Base-by-base conservation (phyloP, 2,797 vertebrate species). In the Oryzias sinensis region DNA sequence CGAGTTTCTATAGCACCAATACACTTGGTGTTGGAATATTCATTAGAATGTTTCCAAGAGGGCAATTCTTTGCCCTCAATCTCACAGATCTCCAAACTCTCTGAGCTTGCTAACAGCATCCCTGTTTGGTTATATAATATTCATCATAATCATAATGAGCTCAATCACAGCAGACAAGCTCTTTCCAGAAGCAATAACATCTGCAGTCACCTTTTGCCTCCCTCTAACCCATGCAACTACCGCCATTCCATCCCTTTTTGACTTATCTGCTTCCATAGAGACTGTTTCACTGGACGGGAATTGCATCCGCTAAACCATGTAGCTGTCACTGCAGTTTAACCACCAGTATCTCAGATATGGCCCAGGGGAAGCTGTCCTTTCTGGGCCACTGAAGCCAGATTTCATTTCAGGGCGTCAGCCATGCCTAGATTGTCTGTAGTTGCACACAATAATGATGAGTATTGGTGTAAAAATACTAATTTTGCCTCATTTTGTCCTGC, bases 241-340 rank as follows among this genome's bases (percentile, higher is more conserved):
- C 51, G 64, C 64, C 56, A 72, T 43, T 62, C 65, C 47, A 55
- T 62, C 47, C 58, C 50, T 76, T 53, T 67, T 55, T 59, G 76
- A 73, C 64, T 67, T 76, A 80, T 82, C 72, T 79, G 59, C 69
- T 73, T 80, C 66, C 70, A 70, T 68, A 74, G 63, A 81, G 72
- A 74, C 74, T 64, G 71, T 79, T 83, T 80, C 59, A 41, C 57
- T 76, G 65, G 73, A 81, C 69, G 74, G 66, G 70, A 85, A 79
- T 67, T 79, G 85, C 80, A 72, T 88, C 79, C 73, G 87, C 81
- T 84, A 85, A 88, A 87, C 74, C 76, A 80, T 86, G 87, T 89
- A 81, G 82, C 89, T 90, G 88, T 88, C 91, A 90, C 67, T 85
- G 84, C 70, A 56, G 73, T 75, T 91, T 84, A 90, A 70, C 80